A percentile compares a stretch with the other conserved stretches of the same genome.
phyloP scores from a whole-genome alignment of 2,113 vertebrate species.

The Calidris pugnax region DNA sequence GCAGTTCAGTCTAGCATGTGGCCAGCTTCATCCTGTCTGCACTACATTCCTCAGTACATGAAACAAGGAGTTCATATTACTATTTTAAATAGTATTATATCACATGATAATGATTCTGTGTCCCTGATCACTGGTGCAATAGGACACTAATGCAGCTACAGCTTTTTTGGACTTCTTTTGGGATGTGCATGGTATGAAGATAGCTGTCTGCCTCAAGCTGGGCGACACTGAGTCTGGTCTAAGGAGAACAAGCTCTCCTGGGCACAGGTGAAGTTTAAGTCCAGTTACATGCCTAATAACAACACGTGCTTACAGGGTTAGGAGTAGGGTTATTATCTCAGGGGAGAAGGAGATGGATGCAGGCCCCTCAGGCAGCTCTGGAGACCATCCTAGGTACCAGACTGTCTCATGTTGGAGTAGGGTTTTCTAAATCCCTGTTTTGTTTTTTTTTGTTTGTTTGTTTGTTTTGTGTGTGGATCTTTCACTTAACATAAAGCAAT shows the following conservation, averaged over 20 bases:
- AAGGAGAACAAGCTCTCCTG: background rate
- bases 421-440: background rate
- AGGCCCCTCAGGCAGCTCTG: background rate
- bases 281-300: background rate
- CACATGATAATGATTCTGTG: background rate
- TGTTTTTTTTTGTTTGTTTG: background rate
- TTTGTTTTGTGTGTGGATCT: background rate
- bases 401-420: background rate
- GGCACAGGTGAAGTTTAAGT: background rate
- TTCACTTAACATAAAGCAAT: background rate
- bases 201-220: background rate
- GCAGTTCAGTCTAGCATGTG: background rate
- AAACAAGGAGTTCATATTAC: background rate
- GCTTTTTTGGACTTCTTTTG: background rate
- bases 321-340: background rate
- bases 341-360: background rate
- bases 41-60: background rate
- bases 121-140: background rate
- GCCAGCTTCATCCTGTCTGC: background rate
- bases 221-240: background rate
- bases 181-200: background rate
- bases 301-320: accelerated
- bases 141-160: background rate
- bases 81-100: background rate
- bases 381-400: background rate